Evolutionary conservation across 2,888 invertebrate species (phyloP).

Genomic region (Nephrotoma guestfalica): DNA sequence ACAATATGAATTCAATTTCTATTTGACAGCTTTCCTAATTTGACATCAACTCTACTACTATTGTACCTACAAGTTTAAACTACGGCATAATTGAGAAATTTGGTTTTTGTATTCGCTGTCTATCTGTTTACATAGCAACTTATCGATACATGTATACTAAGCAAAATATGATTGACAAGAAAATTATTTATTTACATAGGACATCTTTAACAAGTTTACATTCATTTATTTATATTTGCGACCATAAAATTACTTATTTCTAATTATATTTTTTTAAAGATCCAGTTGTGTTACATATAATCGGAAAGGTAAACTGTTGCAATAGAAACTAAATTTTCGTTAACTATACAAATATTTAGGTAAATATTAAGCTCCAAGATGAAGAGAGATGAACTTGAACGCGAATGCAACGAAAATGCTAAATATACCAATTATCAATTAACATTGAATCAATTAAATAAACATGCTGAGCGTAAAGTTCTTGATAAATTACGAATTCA

Average conservation of each 20-base stretch:
- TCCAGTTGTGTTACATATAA: neutral
- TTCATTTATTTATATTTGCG: neutral
- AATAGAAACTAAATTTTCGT: neutral
- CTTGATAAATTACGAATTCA: neutral
- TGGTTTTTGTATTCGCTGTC: neutral
- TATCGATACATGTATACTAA: neutral
- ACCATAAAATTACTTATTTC: neutral
- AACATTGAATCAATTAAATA: neutral
- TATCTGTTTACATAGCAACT: neutral
- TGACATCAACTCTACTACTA: neutral
- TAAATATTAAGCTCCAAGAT: neutral
- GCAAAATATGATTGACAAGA: neutral
- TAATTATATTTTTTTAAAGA: neutral
- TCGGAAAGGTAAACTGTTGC: neutral
- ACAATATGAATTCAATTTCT: neutral
- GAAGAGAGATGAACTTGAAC: neutral
- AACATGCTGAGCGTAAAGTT: neutral
- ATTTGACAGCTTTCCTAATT: neutral
- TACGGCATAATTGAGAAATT: neutral
- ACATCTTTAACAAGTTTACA: neutral
- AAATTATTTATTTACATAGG: neutral
- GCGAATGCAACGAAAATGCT: neutral
- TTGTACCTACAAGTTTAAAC: too few species aligned
- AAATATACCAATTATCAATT: neutral
- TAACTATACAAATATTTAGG: neutral